A percentile compares a stretch with the other conserved stretches of the same genome.
These are phyloP conservation scores for Muraenolepis orangiensis DNA, from an alignment of 2,797 vertebrate genomes.

Conservation along the genomic window DNA sequence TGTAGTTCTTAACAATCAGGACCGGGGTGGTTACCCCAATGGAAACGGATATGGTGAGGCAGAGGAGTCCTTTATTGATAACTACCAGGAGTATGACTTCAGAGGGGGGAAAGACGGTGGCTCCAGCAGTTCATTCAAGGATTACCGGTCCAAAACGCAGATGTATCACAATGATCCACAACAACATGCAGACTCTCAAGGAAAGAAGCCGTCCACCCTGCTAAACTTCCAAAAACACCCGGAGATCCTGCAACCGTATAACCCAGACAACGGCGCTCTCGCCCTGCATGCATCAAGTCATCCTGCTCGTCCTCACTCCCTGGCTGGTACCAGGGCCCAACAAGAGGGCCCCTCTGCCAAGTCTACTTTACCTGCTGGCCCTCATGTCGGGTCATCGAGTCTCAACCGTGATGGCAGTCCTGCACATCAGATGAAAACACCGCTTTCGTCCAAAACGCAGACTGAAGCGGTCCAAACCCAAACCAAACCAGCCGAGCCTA, in stretches of 20 bases:
- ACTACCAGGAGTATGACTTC: conserved; percentile 70
- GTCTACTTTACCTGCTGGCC: conserved; percentile 31
- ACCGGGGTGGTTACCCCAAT: conserved; percentile 66
- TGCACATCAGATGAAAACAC: conserved; percentile 51
- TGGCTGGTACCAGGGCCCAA: conserved; percentile 53
- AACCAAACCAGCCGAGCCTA: conserved; percentile 35
- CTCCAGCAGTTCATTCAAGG: conserved; percentile 73
- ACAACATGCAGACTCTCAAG: conserved; percentile 63
- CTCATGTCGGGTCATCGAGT: conserved; percentile 46
- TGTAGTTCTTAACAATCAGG: conserved; percentile 94
- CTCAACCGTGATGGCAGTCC: conserved; percentile 50
- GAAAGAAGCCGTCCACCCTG: conserved; percentile 66
- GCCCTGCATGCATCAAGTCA: conserved; percentile 61
- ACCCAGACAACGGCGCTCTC: conserved; percentile 80
- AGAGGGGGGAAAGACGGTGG: conserved; percentile 57
- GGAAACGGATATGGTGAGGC: conserved; percentile 65
- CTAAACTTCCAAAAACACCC: conserved; percentile 92
- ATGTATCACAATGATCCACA: conserved; percentile 59
- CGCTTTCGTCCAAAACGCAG: conserved; percentile 34
- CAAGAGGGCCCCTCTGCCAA: conserved; percentile 63
- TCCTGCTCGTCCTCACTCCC: conserved; percentile 54
- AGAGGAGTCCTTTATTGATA: conserved; percentile 68
- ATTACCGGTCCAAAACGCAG: conserved; percentile 73
- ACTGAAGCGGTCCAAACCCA: conserved; percentile 39
- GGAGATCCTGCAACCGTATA: conserved; percentile 88